Conservation (phyloP, 2,888 invertebrate genomes). For the Tachystola acroxantha region DNA sequence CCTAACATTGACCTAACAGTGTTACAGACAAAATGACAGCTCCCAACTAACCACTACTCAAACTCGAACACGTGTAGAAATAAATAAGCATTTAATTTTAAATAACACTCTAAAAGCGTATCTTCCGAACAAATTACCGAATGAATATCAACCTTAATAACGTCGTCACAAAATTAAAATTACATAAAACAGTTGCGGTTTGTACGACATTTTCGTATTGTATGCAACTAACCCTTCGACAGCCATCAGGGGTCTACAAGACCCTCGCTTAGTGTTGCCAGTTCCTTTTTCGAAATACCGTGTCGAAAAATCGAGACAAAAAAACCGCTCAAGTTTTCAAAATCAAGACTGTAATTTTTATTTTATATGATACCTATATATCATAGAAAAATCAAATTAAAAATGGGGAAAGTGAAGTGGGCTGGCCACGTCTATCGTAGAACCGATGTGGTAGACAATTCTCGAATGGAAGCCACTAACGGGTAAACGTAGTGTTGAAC, state of each 20-base stretch:
- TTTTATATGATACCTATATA: too few relatives aligned
- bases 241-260: slow-evolving; percentile 35
- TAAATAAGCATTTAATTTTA: slow-evolving; percentile 11
- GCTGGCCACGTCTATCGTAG: too few relatives aligned
- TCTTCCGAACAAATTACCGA: neutral
- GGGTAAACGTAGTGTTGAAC: too few relatives aligned
- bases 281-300: too few relatives aligned
- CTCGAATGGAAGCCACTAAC: too few relatives aligned
- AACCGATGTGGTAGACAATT: too few relatives aligned
- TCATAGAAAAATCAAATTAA: too few relatives aligned
- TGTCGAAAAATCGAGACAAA: too few relatives aligned
- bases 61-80: slow-evolving; percentile 11
- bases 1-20: neutral
- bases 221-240: slow-evolving; percentile 32
- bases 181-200: slow-evolving; percentile 11
- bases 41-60: neutral
- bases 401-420: too few relatives aligned
- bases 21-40: neutral
- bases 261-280: too few relatives aligned
- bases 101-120: slow-evolving; percentile 2
- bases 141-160: slow-evolving; percentile 14
- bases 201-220: slow-evolving; percentile 17
- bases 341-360: too few relatives aligned
- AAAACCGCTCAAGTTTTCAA: too few relatives aligned
- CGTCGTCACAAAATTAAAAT: slow-evolving; percentile 17